phyloP scores from a whole-genome alignment of 2,113 vertebrate species.

The Aramus guarauna region DNA sequence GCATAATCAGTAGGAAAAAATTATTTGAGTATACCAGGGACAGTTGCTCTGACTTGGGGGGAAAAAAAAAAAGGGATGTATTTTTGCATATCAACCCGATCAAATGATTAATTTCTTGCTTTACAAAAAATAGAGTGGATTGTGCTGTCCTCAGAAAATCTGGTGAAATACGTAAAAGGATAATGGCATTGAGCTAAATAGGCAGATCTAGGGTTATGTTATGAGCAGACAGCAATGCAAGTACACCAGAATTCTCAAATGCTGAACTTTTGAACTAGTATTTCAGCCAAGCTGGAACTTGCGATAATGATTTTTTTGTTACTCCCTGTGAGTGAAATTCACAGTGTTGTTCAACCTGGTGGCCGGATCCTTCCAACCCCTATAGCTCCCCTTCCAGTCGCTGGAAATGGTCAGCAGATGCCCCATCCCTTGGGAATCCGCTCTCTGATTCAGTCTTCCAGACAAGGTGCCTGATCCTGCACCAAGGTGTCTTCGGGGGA shows the following conservation, averaged over 20 bases:
- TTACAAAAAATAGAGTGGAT: neutral
- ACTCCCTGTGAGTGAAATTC: neutral
- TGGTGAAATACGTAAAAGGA: neutral
- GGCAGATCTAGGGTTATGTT: neutral
- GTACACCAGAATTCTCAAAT: neutral
- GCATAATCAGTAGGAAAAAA: neutral
- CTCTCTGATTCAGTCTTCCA: neutral
- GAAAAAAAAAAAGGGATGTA: neutral
- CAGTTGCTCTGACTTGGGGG: neutral
- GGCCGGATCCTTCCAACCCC: neutral
- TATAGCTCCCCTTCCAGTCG: fast-evolving
- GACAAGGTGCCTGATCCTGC: neutral
- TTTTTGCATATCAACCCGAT: neutral
- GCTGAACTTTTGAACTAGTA: neutral
- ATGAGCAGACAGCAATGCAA: neutral
- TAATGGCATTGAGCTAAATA: neutral
- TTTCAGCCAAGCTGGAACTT: neutral
- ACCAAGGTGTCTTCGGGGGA: neutral
- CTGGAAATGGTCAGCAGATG: neutral
- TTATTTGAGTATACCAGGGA: fast-evolving
- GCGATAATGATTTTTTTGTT: neutral
- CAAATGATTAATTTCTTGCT: neutral
- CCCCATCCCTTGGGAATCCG: neutral
- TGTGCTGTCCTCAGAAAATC: neutral
- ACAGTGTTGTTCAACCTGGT: neutral